phyloP scores from a whole-genome alignment of 2,113 vertebrate species.

The Uria aalge region DNA sequence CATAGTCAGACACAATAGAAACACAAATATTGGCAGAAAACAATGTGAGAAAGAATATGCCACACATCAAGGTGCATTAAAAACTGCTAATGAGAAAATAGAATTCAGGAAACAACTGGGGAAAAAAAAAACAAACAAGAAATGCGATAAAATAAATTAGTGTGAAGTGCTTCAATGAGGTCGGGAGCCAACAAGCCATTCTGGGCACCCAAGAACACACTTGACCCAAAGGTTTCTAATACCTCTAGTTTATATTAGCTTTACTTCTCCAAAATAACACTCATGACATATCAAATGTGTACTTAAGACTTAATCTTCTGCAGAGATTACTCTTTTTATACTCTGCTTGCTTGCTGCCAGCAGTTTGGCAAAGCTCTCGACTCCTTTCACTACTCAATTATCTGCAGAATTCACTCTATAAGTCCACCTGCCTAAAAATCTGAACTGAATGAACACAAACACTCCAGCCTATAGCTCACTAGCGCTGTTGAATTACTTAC shows the following conservation, averaged over 20 bases:
- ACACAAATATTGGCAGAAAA: conserved; percentile 11
- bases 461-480: background rate
- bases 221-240: background rate
- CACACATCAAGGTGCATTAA: background rate
- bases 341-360: background rate
- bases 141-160: background rate
- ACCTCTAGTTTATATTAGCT: background rate
- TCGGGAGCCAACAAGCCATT: background rate
- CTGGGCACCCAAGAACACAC: background rate
- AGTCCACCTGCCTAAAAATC: background rate
- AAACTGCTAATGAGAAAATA: background rate
- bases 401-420: background rate
- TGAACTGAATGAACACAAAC: background rate
- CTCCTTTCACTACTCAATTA: background rate
- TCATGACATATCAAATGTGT: background rate
- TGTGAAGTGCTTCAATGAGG: background rate
- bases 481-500: background rate
- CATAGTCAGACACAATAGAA: conserved; percentile 27
- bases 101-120: background rate
- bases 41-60: background rate
- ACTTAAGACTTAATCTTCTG: background rate
- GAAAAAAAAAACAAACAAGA: background rate
- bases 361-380: background rate
- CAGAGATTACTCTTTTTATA: background rate
- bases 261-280: background rate